Base-by-base conservation (phyloP, 2,113 vertebrate species). In the Catharus bicknelli region DNA sequence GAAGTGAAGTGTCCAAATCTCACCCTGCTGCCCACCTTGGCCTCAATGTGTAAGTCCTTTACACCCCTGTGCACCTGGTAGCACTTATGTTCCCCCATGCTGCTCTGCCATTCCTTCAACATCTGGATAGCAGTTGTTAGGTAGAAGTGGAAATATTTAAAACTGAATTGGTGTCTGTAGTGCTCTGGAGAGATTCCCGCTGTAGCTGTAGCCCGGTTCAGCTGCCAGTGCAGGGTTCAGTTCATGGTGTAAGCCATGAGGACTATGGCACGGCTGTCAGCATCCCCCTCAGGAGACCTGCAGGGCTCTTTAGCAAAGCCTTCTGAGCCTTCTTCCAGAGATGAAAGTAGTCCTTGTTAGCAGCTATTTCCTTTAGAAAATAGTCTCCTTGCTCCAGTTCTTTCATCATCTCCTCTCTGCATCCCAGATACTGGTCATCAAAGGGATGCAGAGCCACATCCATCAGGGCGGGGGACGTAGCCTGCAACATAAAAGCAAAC, bases 121-220 rank as follows among this genome's bases (percentile, higher is more conserved):
- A 97, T 91, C 83, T 97, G 95, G 42, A 97, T 86, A 17, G 97
- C 97, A 72, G 96, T 96, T 2, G 97, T 98, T 55, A 98, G 83
- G 59, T 97, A 97, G 84, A 97, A 98, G 76, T 98, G 97, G 25
- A 97, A 92, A 23, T 96, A 97, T 10, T 97, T 97, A 83, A 97
- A 98, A 43, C 3, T 84, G 89, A 97, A 97, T 7, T 94, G 88
- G 10, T 74, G 61, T 18, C 68, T 78, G 72, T 97, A 97, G 48
- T 96, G 34, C 38, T 90, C 82, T 8, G 96, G 83, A 74, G 96
- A 94, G 25, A 23, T 63, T 43, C 95, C 96, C 48, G 53, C 82
- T 11, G 13, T 83, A 59, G 92, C 73, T 59, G 97, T 93, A 51
- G 96, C 96, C 34, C 17, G 50, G 55, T 94, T 88, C 32, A 98